Base-by-base conservation (phyloP, 2,888 invertebrate genomes). In the Chloroclystis v-ata region DNA sequence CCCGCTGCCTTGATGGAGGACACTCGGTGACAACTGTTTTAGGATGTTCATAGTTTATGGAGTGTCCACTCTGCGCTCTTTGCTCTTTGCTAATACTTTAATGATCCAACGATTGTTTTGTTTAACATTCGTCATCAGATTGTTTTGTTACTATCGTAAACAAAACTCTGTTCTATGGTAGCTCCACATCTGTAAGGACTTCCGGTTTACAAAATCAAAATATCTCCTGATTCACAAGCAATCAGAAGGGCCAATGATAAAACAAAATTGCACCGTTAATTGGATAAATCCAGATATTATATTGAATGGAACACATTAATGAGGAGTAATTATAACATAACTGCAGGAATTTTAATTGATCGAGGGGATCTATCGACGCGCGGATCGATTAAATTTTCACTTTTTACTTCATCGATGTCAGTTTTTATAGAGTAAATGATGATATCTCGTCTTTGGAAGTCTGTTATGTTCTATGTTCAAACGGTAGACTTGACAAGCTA, bases 271-370 rank as follows among this genome's bases (percentile, higher is more conserved):
- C 61, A 42, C 46, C 53, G 60, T 59, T 69, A 67, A 69, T 67
- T 61, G 68, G 64, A 57, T 57, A 63, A 65, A 65, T 66, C 61
- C 61, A 66, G 64, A 62, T 57, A 63, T 65, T 70, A 69, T 70
- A 68, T 70, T 61, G 67, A 67, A 66, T 66, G 69, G 53, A 67
- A 71, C 65, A 64, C 65, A 54, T 63, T 73, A 72, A 75, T 72
- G 63, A 69, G 60, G 60, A 61, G 60, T 69, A 69, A 75, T 75
- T 72, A 73, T 61, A 65, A 62, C 57, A 64, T 75, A 74, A 79
- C 77, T 75, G 75, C 67, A 60, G 65, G 74, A 75, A 80, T 80
- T 71, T 79, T 78, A 82, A 81, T 81, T 74, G 76, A 69, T 69
- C 58, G 68, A 57, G 52, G 59, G 65, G 62, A 64, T 66, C 65